Base-by-base conservation (phyloP, 2,797 vertebrate genomes). In the Melanotaenia maccullochi region DNA sequence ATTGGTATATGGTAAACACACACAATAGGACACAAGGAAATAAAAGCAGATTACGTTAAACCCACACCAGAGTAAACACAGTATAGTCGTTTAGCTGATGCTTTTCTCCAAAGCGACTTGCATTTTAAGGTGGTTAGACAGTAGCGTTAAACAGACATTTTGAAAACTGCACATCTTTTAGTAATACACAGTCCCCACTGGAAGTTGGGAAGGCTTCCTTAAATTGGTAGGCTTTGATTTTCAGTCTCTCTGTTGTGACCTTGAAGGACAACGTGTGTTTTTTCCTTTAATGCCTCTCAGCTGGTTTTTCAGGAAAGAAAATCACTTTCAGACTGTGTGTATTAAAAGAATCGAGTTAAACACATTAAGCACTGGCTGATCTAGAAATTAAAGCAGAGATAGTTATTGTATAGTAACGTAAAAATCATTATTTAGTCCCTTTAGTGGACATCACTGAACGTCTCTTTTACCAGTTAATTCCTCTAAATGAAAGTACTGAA, bases 161-260 rank as follows among this genome's bases (percentile, higher is more conserved):
- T 81, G 64, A 54, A 55, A 85, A 62, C 28, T 65, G 30, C 1
- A 42, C 51, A 16, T 68, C 35, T 33, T 33, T 51, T 25, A 72
- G 62, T 57, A 38, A 52, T 63, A 70, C 20, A 14, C n/a, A 25
- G 25, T 59, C 30, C 68, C 3, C 61, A 59, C 13, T 70, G 9
- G 28, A 42, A 44, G 13, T 30, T 47, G 3, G 44, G 13, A 18
- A 2, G 30, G 30, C 65, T 59, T 32, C 36, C 2, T 14, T 12
- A 32, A 71, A 65, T 60, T 60, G 1, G 67, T 81, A 74, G 69
- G 68, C 65, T 79, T 80, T 71, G 58, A 74, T 75, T 71, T 85
- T 64, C 71, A 68, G 40, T 76, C 59, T 76, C 59, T 90, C 70
- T 57, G 49, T 71, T 13, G 52, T 72, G 68, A 84, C 68, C 71